Evolutionary conservation across 2,888 invertebrate species (phyloP), one percentile per base, ranked within the genome.

Genomic region (Hermodice carunculata): DNA sequence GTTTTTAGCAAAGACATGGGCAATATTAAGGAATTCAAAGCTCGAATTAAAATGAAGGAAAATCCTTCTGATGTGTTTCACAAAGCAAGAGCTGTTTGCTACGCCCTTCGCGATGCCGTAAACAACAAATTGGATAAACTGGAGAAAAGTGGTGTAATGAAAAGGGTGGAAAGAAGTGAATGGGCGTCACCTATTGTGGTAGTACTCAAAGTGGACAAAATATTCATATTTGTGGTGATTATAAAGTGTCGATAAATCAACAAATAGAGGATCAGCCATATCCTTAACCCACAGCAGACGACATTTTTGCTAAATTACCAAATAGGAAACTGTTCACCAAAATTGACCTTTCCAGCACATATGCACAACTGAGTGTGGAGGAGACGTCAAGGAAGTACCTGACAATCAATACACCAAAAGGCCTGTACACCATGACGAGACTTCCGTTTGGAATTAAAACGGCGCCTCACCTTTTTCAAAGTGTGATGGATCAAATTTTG

Each of bases 171-270:
- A 17, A 14, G 22, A 14, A 52, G 61, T 5, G 4, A 51, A 11
- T 61, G 61, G 61, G 61, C 61, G 14, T 34, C 61, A n/a, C 61
- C 61, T 24, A 42, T 54, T 11, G 61, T 61, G 26, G 22, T 31
- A 11, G 44, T 61, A 8, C 32, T 17, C 1, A 61, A 61, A 24
- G 17, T 11, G 11, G 54, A 61, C 24, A 8, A 46, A n/a, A n/a
- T n/a, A n/a, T n/a, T n/a, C n/a, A n/a, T n/a, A n/a, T n/a, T n/a
- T 54, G 54, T 54, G 37, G 54, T n/a, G 54, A 54, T 19, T 54
- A 17, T 22, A 54, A 24, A 6, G 37, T 22, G 6, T 11, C 51
- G 8, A 6, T 37, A 8, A 54, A 54, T 22, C 6, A 6, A 19
- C 37, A 11, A 19, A 24, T 24, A 17, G 19, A 32, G 22, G 54